Evolutionary conservation across 2,113 vertebrate species (phyloP), one percentile per base, ranked within the genome.

Genomic region (Probosciger aterrimus): DNA sequence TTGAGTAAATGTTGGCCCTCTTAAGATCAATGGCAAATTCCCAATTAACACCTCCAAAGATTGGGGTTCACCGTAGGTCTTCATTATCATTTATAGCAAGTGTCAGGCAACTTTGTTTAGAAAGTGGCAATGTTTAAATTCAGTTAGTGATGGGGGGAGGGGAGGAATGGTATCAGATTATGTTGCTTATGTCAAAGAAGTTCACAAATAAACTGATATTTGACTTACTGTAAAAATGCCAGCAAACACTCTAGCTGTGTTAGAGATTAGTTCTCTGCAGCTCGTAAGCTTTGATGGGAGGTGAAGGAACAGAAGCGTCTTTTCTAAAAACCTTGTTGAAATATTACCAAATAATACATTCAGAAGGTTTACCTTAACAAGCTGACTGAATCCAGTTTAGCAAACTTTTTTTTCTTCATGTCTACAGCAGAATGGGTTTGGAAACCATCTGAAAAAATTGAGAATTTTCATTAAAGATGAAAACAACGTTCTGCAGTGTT

Each of bases 41-140:
- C 12, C 59, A 59, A 14, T 83, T 79, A 88, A 82, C 4, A 9
- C 5, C 6, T 78, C 46, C 15, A 53, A 81, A 67, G 18, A 16
- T 3, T 24, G 9, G 13, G 6, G 30, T 88, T 91, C 9, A 3
- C 33, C 0, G 0, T 85, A 71, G n/a, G 9, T 91, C 39, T 90
- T 88, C 28, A 6, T 88, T 86, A 28, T 49, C 1, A 35, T 64
- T 74, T 52, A n/a, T n/a, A 67, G 33, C 28, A 25, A 71, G 11
- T 37, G 30, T 49, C 49, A 88, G 39, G 7, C 43, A 73, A 52
- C 62, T 90, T 71, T 69, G 57, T 28, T 31, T 87, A 79, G 68
- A 81, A 91, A 70, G 65, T 39, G 18, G 12, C 35, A 77, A 10
- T 52, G 17, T 92, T 90, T 78, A 65, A 86, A 78, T 94, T 53